phyloP scores from a whole-genome alignment of 2,113 vertebrate species.

The Todiramphus saurophagus region DNA sequence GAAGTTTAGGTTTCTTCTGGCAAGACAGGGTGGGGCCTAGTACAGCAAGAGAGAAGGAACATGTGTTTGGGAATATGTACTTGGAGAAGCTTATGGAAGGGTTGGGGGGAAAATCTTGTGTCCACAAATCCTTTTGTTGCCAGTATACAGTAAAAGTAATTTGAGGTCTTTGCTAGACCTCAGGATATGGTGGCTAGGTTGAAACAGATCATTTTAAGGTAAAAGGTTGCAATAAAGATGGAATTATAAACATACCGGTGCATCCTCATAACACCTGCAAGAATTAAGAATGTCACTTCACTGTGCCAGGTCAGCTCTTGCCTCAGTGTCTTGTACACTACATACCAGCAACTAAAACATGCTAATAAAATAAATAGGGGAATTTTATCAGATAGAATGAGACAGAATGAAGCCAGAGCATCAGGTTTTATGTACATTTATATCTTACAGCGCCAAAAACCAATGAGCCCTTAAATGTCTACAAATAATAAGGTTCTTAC shows the following conservation, averaged over 20 bases:
- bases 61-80: background rate
- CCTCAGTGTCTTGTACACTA: background rate
- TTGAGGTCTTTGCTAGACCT: background rate
- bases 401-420: background rate
- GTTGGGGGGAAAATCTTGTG: background rate
- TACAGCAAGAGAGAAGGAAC: background rate
- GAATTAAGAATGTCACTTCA: background rate
- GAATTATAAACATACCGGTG: background rate
- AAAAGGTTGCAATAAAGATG: background rate
- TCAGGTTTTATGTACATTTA: accelerated
- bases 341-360: background rate
- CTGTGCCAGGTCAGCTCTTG: background rate
- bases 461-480: background rate
- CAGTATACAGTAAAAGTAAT: background rate
- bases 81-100: background rate
- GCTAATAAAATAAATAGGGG: background rate
- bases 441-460: background rate
- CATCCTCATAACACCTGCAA: background rate
- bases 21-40: accelerated
- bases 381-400: background rate
- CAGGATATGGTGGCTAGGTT: background rate
- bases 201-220: background rate
- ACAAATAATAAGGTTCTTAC: background rate
- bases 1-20: background rate
- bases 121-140: background rate